Base-by-base conservation (phyloP, 2,113 vertebrate genomes). In the Ancistrus triradiatus region DNA sequence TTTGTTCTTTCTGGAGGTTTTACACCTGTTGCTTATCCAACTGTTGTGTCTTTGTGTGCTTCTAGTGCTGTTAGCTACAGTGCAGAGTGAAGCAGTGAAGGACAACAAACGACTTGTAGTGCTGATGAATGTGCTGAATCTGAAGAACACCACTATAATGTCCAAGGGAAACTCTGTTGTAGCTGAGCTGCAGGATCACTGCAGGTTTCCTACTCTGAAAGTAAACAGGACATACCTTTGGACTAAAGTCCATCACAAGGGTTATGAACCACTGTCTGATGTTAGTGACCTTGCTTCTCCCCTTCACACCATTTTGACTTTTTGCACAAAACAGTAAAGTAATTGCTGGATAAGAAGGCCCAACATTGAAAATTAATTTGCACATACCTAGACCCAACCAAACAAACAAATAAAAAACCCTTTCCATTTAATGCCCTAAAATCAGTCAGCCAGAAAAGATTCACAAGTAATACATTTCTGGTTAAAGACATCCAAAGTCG, bases 31-130 rank as follows among this genome's bases (percentile, higher is more conserved):
- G 2, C n/a, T 42, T n/a, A 42, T n/a, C 14, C 37, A 1, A 14
- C 3, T 11, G 3, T n/a, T 40, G 35, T 50, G 38, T 69, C 35
- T n/a, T n/a, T n/a, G 27, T 68, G 14, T 51, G 25, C 57, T 70
- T 58, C 24, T 44, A 70, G 68, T 51, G 35, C 15, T 70, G 7
- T 24, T 70, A 14, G 60, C 52, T 17, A 63, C 21, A 25, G 64
- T 68, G 51, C 44, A 68, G 18, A 68, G 70, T 37, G 10, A 58
- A 40, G 44, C 59, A 15, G 48, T 63, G 25, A 11, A 13, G 11
- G 2, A 22, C 1, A 1, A 1, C 11, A 2, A 18, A 3, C 59
- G 68, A 14, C 8, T 2, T 24, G 17, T 70, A 2, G 2, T 44
- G 3, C 25, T 73, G 46, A 58, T n/a, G n/a, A 15, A 57, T 18